Conservation (phyloP, 1,140 invertebrate species). For the Neodiprion pinetum region DNA sequence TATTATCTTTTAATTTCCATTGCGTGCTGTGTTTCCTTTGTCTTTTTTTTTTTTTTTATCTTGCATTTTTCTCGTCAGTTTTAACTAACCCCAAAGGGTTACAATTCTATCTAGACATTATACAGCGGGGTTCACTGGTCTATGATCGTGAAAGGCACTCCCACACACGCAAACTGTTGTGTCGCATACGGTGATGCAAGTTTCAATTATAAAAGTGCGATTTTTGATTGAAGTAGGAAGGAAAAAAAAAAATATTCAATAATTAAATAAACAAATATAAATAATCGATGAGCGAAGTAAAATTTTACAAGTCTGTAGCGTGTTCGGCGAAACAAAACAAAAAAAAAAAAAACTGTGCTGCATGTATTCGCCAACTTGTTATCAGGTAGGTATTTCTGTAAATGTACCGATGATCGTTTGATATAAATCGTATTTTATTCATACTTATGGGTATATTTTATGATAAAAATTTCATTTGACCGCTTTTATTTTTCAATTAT, state of each 20-base stretch:
- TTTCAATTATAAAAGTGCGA: slow-evolving; percentile 27
- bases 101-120: not conserved
- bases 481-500: too few species aligned
- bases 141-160: slow-evolving; percentile 28
- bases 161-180: slow-evolving; percentile 46
- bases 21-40: too few species aligned
- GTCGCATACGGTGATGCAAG: slow-evolving; percentile 25
- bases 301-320: slow-evolving; percentile 23
- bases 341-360: slow-evolving; percentile 23
- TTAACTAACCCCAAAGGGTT: too few species aligned
- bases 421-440: slow-evolving; percentile 10
- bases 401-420: not conserved
- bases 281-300: slow-evolving; percentile 22
- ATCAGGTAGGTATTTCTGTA: not conserved
- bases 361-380: slow-evolving; percentile 22
- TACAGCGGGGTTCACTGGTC: not conserved
- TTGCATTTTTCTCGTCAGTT: too few species aligned
- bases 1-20: too few species aligned
- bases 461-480: too few species aligned
- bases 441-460: slow-evolving; percentile 5
- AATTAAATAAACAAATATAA: slow-evolving; percentile 20
- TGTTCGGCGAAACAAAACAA: slow-evolving; percentile 20
- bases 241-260: slow-evolving; percentile 27
- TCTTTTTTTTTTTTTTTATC: too few species aligned
- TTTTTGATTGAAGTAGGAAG: slow-evolving; percentile 11